These are phyloP conservation scores for Temnothorax ravouxi DNA, from an alignment of 2,888 invertebrate species.

Conservation along the genomic window DNA sequence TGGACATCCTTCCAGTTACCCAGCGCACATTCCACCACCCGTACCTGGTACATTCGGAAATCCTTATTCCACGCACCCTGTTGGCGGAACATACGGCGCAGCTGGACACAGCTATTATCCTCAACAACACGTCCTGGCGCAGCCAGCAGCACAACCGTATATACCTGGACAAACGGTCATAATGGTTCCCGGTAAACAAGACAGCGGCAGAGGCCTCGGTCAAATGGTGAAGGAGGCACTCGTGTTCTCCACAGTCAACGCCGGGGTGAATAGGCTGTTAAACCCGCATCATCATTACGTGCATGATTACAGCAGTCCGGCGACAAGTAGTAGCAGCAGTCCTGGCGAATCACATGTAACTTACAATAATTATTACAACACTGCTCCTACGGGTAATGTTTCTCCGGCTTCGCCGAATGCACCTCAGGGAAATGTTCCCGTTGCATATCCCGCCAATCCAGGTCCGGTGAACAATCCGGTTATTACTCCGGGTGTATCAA, in stretches of 20 bases:
- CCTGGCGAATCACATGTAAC: constrained; percentile 72
- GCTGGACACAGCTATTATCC: constrained; percentile 69
- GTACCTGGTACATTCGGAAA: constrained; percentile 67
- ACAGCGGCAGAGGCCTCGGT: constrained; percentile 74
- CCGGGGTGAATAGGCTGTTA: constrained; percentile 77
- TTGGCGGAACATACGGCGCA: constrained; percentile 59
- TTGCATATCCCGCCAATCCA: constrained; percentile 17
- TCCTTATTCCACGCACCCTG: constrained; percentile 71
- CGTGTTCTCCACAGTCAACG: constrained; percentile 77
- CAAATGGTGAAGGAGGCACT: constrained; percentile 78
- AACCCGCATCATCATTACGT: constrained; percentile 68
- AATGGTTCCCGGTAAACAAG: constrained; percentile 66
- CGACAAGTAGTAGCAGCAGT: constrained; percentile 1
- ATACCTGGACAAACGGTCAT: constrained; percentile 77
- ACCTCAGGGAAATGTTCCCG: constrained; percentile 20
- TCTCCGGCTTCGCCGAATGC: constrained; percentile 22
- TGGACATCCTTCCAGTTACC: constrained; percentile 41
- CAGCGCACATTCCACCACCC: constrained; percentile 58
- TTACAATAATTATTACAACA: constrained; percentile 76
- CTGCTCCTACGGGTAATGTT: constrained; percentile 30
- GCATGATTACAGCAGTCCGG: constrained; percentile 41
- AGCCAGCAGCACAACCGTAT: constrained; percentile 76
- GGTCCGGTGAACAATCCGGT: constrained; percentile 18
- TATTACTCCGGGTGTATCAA: constrained; percentile 35
- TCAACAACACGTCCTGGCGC: constrained; percentile 72